phyloP scores from a whole-genome alignment of 2,888 invertebrate species.

The Drosophila subsilvestris region DNA sequence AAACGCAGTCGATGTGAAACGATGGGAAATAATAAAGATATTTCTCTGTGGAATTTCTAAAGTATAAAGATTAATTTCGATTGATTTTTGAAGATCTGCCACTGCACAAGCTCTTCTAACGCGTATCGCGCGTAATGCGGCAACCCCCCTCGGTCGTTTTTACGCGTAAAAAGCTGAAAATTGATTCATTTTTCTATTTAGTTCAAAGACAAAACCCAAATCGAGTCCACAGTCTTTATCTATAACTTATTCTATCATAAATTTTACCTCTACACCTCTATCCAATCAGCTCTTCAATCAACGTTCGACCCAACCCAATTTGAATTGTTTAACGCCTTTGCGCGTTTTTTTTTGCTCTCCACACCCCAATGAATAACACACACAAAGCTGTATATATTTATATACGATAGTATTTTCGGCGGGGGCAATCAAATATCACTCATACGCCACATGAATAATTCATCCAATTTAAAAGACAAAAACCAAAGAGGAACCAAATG shows the following conservation, averaged over 20 bases:
- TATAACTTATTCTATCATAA: not conserved
- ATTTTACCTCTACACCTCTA: not conserved
- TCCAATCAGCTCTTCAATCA: not conserved
- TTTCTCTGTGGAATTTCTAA: not conserved
- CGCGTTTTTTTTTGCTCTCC: not conserved
- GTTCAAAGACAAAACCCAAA: not conserved
- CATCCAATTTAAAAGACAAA: conserved; percentile 47
- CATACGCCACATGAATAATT: conserved; percentile 76
- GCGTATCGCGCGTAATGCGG: not conserved
- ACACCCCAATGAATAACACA: conserved; percentile 17
- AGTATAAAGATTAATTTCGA: not conserved
- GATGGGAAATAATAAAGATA: not conserved
- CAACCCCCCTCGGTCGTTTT: not conserved
- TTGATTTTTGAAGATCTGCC: no score
- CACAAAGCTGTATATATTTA: conserved; percentile 8
- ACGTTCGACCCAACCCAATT: not conserved
- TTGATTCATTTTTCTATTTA: not conserved
- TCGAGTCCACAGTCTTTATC: not conserved
- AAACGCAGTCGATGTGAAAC: not conserved
- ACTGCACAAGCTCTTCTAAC: not conserved
- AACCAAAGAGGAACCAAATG: conserved; percentile 4
- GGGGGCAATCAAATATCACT: conserved; percentile 75
- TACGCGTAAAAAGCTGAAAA: not conserved
- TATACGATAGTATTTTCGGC: conserved; percentile 30
- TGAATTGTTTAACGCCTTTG: conserved; percentile 1